Percentiles rank a stretch among this genome's conserved stretches.
Conservation (phyloP, 2,888 invertebrate species). For the Ditula angustiorana region DNA sequence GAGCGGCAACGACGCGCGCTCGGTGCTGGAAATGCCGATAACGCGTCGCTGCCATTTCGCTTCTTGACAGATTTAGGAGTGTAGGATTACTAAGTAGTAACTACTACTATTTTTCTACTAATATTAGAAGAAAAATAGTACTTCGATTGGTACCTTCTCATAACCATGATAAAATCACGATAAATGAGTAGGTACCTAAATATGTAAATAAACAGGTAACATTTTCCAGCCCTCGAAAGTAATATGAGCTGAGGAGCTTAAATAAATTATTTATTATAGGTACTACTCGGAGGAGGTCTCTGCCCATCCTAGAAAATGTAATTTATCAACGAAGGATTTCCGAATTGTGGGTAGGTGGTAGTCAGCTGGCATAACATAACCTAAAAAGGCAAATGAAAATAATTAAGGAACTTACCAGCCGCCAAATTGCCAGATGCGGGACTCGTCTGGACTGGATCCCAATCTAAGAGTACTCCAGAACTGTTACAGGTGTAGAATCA, state of each 20-base stretch:
- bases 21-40: constrained; percentile 39
- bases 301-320: neutral
- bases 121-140: neutral
- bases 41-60: constrained; percentile 51
- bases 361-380: constrained; percentile 23
- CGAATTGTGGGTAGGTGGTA: constrained; percentile 29
- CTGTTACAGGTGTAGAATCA: constrained; percentile 23
- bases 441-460: too few species aligned
- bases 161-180: neutral
- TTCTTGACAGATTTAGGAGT: constrained; percentile 22
- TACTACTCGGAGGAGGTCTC: too few species aligned
- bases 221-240: too few species aligned
- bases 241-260: too few species aligned
- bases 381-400: constrained; percentile 18
- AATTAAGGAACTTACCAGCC: constrained; percentile 22
- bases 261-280: too few species aligned
- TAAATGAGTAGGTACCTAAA: too few species aligned
- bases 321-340: neutral
- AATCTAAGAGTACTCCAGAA: constrained; percentile 10
- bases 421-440: neutral
- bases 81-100: neutral
- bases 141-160: neutral
- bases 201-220: too few species aligned
- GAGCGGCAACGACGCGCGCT: constrained; percentile 32
- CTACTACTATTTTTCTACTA: neutral